Percentiles rank a stretch among this genome's conserved stretches.
Evolutionary conservation across 2,797 vertebrate genomes (phyloP).

Genomic region (Nannoperca obscura): DNA sequence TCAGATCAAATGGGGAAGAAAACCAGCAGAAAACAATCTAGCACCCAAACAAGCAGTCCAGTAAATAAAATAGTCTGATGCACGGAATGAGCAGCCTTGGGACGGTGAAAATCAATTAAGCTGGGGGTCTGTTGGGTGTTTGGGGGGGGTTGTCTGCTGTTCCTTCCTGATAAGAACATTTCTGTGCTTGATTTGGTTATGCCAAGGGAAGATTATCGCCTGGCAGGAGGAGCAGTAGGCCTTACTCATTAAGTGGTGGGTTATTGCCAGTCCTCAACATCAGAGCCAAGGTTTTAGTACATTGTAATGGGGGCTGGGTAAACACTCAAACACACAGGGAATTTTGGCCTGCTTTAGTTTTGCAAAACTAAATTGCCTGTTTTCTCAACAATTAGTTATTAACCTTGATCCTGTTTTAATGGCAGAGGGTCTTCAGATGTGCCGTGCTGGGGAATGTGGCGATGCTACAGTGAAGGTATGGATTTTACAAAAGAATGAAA

Average conservation of each 20-base stretch:
- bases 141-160: constrained; percentile 73
- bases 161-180: constrained; percentile 82
- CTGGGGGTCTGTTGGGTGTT: constrained; percentile 69
- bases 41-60: constrained; percentile 67
- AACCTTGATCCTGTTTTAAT: constrained; percentile 55
- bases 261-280: constrained; percentile 79
- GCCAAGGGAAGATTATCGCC: constrained; percentile 82
- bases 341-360: constrained; percentile 62
- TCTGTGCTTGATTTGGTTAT: constrained; percentile 81
- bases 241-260: constrained; percentile 82
- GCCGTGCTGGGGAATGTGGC: background rate
- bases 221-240: constrained; percentile 78
- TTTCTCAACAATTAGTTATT: constrained; percentile 60
- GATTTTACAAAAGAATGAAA: constrained; percentile 36
- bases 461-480: constrained; percentile 16
- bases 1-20: constrained; percentile 59
- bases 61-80: constrained; percentile 73
- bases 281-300: constrained; percentile 78
- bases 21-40: constrained; percentile 48
- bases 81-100: constrained; percentile 67
- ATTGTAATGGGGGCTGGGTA: constrained; percentile 73
- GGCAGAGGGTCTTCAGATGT: constrained; percentile 13
- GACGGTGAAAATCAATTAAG: constrained; percentile 78
- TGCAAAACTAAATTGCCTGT: constrained; percentile 50
- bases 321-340: constrained; percentile 61